Percentiles rank a stretch among this genome's conserved stretches.
phyloP scores from a whole-genome alignment of 1,140 invertebrate genomes.

The Andricus grossulariae region DNA sequence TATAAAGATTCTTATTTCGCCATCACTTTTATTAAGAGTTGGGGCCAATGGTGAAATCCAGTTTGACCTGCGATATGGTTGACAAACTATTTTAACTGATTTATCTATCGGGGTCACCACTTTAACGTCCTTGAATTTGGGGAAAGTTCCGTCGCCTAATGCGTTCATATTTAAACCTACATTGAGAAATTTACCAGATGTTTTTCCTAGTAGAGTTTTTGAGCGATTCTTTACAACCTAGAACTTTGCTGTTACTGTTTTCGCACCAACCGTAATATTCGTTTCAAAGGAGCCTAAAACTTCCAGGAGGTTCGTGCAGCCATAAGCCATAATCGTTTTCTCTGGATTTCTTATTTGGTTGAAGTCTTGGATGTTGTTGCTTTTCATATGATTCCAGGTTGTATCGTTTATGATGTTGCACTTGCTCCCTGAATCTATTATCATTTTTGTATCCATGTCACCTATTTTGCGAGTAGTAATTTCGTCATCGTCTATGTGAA shows the following conservation, averaged over 20 bases:
- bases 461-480: background rate
- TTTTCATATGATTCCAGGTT: background rate
- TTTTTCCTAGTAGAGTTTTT: background rate
- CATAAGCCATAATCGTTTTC: background rate
- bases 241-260: background rate
- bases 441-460: slow-evolving; percentile 45
- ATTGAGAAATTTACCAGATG: background rate
- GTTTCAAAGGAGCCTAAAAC: background rate
- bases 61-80: background rate
- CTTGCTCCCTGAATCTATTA: slow-evolving; percentile 55
- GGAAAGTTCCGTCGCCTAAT: background rate
- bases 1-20: background rate
- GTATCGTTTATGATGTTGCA: slow-evolving; percentile 52
- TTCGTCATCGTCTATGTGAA: background rate
- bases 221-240: background rate
- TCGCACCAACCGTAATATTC: background rate
- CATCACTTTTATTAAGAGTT: background rate
- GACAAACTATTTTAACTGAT: background rate
- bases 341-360: background rate
- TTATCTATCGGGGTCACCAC: background rate
- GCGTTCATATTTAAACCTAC: background rate
- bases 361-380: too few relatives aligned
- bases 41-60: background rate
- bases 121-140: background rate
- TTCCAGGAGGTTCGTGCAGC: background rate